Conservation (phyloP, 2,113 vertebrate species). For the Tinamus guttatus region DNA sequence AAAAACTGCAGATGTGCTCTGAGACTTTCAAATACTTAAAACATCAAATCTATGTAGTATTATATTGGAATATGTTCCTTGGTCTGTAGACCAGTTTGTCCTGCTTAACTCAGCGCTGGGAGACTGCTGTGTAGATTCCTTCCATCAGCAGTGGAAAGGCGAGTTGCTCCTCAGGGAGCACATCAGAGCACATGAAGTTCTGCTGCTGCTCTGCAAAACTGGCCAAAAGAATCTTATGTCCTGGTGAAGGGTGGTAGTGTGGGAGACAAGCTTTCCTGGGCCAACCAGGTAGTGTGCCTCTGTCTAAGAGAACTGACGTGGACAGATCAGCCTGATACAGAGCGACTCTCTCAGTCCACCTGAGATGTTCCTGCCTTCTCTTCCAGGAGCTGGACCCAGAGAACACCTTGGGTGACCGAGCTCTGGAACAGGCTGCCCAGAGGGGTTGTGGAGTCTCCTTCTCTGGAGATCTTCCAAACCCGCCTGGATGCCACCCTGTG, state of each 20-base stretch:
- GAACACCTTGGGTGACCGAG: too few species aligned
- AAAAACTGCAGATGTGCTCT: neutral
- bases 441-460: too few species aligned
- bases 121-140: neutral
- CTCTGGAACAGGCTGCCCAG: too few species aligned
- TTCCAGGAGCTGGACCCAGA: too few species aligned
- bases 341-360: neutral
- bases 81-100: neutral
- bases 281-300: neutral
- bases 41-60: neutral
- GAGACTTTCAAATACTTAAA: neutral
- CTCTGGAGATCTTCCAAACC: too few species aligned
- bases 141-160: neutral
- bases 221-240: neutral
- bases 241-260: neutral
- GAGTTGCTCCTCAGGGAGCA: neutral
- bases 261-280: neutral
- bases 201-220: neutral
- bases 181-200: accelerated
- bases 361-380: neutral
- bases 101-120: neutral
- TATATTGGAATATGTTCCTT: too few species aligned
- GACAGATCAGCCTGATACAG: neutral
- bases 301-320: accelerated
- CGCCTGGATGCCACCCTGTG: too few species aligned